These are phyloP conservation scores for Edolisoma coerulescens DNA, from an alignment of 2,113 vertebrate genomes.

Conservation along the genomic window DNA sequence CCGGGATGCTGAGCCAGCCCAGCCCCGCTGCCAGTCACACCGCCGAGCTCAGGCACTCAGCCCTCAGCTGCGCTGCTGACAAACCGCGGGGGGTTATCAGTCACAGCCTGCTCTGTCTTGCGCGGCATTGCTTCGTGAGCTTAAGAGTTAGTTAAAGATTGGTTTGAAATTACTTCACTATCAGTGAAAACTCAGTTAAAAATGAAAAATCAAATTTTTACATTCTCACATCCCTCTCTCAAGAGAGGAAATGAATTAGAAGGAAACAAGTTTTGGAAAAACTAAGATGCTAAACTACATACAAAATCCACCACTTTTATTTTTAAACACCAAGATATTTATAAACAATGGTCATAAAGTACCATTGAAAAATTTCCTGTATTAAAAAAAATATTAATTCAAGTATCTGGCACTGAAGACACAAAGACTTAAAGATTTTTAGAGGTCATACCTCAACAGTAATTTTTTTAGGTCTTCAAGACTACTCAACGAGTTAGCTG, in stretches of 20 bases:
- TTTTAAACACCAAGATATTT: neutral
- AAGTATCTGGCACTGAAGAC: neutral
- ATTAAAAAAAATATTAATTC: neutral
- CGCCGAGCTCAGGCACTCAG: neutral
- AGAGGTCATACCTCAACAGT: neutral
- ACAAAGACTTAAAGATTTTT: neutral
- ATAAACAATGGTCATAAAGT: neutral
- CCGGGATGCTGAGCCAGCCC: neutral
- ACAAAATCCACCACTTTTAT: fast-evolving
- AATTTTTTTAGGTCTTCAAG: neutral
- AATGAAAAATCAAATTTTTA: neutral
- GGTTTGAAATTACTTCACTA: neutral
- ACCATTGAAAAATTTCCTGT: fast-evolving
- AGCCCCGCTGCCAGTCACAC: neutral
- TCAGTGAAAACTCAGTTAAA: neutral
- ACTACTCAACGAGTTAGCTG: neutral
- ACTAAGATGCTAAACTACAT: neutral
- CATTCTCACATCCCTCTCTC: neutral
- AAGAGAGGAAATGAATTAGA: neutral
- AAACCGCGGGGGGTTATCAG: fast-evolving
- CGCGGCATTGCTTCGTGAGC: fast-evolving
- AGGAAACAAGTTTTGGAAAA: neutral
- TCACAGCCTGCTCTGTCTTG: fast-evolving
- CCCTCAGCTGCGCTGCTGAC: neutral
- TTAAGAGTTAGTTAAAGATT: neutral